Base-by-base conservation (phyloP, 2,797 vertebrate species). In the Lepilemur septentrionalis region DNA sequence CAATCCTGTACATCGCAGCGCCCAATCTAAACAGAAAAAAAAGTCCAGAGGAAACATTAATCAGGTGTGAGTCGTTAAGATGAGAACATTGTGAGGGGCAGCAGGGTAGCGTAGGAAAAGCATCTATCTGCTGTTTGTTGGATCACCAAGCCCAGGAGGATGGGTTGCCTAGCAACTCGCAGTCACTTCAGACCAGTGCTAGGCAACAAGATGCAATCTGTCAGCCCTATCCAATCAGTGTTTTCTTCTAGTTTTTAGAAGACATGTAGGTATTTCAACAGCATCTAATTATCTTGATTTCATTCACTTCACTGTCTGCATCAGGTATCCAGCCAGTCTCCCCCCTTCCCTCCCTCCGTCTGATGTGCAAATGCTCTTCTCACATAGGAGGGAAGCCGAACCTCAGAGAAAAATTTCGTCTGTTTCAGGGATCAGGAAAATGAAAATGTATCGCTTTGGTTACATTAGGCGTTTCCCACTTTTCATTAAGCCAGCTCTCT, bases 131-230 rank as follows among this genome's bases (percentile, higher is more conserved):
- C 48, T 91, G 93, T 97, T 97, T 96, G 95, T 97, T 61, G 50
- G 72, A 83, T 94, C 95, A 95, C 75, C 92, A 50, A 95, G 95
- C 91, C 89, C 97, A 92, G 96, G 96, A 78, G 95, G 94, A n/a
- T 65, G 78, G 88, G 95, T 97, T 97, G 96, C 96, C 96, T 97
- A 97, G 96, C 97, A 98, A 98, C 97, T 73, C 86, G 67, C 95
- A 95, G 96, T 96, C 96, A 93, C 35, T 38, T 93, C 82, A 94
- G 82, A 55, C 89, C 83, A 96, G 96, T 95, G 96, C 97, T 93
- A 98, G 97, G 96, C 97, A 98, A 97, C 97, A 94, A 97, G 96
- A 97, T 95, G 86, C 95, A 79, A 94, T 97, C 94, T 98, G 97
- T 96, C 96, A 96, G 92, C 32, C 20, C 55, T 73, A 57, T 96